A percentile compares a stretch with the other conserved stretches of the same genome.
These are phyloP conservation scores for Latrodectus hesperus DNA, from an alignment of 2,888 invertebrate species.

Conservation along the genomic window DNA sequence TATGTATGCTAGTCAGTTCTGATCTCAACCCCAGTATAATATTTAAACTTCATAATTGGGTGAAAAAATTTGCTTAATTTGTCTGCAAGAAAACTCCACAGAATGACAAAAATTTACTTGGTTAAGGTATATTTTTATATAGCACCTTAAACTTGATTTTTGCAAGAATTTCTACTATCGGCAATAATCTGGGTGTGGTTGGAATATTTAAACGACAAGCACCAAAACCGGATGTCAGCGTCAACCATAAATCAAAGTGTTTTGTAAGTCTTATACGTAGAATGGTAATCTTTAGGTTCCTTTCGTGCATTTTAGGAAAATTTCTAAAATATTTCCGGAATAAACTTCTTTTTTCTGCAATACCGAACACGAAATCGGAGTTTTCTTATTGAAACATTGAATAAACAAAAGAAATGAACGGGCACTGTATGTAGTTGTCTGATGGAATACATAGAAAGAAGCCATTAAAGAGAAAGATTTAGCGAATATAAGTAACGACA, in stretches of 20 bases:
- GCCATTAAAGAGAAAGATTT: background rate
- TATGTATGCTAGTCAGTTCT: no score
- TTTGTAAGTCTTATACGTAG: background rate
- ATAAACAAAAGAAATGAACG: slow-evolving; percentile 11
- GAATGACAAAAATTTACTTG: no score
- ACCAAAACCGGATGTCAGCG: slow-evolving; percentile 6
- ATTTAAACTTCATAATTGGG: no score
- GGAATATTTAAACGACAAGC: background rate
- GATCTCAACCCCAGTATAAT: no score
- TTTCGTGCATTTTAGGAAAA: background rate
- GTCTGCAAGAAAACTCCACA: no score
- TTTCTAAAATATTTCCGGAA: slow-evolving; percentile 16
- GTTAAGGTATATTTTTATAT: no score
- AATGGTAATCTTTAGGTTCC: slow-evolving; percentile 8
- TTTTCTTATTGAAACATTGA: slow-evolving; percentile 1
- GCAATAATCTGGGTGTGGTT: background rate
- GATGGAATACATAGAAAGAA: background rate
- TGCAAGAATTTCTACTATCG: no score
- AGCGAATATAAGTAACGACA: slow-evolving; percentile 6
- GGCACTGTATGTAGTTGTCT: background rate
- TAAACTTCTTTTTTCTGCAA: background rate
- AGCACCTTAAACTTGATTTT: no score
- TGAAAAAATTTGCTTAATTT: no score
- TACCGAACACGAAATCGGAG: slow-evolving; percentile 9
- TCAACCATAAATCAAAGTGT: slow-evolving; percentile 12